These are phyloP conservation scores for Caretta caretta DNA, from an alignment of 2,113 vertebrate species.

Conservation along the genomic window DNA sequence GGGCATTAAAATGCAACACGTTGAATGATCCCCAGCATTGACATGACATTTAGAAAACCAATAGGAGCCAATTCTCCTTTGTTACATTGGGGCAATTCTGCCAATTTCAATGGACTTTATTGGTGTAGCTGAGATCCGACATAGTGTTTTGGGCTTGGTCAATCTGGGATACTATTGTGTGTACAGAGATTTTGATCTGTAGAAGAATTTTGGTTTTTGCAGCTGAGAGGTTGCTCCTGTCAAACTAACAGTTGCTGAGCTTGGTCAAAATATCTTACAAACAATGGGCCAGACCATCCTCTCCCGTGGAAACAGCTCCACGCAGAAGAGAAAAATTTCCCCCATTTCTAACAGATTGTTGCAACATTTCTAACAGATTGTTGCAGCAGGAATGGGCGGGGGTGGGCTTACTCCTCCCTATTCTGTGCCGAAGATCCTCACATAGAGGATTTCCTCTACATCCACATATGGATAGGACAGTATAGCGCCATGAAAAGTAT, in stretches of 20 bases:
- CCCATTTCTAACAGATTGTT: neutral
- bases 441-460: neutral
- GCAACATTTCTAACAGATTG: neutral
- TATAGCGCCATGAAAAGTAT: neutral
- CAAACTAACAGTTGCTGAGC: neutral
- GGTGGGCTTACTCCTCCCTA: neutral
- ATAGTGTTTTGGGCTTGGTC: neutral
- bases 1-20: neutral
- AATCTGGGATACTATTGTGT: neutral
- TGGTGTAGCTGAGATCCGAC: rapidly evolving
- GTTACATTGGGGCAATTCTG: neutral
- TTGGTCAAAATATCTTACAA: neutral
- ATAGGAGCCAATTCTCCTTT: neutral
- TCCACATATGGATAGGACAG: neutral
- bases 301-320: neutral
- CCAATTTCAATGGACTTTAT: neutral
- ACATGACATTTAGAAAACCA: neutral
- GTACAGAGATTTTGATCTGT: neutral
- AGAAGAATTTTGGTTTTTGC: neutral
- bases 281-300: rapidly evolving
- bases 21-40: neutral
- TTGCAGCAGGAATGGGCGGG: neutral
- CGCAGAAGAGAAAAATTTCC: neutral
- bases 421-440: neutral
- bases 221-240: neutral